Evolutionary conservation across 2,797 vertebrate species (phyloP).

Genomic region (Philypnodon macrostomus): DNA sequence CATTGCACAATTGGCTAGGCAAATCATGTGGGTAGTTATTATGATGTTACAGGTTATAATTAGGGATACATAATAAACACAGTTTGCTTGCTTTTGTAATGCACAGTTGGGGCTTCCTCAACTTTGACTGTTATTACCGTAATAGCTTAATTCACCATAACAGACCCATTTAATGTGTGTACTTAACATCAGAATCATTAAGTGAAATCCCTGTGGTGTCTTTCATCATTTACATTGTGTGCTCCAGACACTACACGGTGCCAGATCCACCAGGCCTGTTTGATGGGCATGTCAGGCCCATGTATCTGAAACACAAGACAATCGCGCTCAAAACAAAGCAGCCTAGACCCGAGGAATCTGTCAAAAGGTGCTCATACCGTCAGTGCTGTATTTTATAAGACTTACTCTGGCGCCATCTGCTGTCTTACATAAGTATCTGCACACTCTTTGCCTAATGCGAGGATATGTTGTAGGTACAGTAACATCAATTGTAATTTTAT

Average conservation of each 20-base stretch:
- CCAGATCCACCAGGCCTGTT: no score
- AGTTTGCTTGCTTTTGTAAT: slow-evolving; percentile 29
- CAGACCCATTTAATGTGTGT: slow-evolving; percentile 7
- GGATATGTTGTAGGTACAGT: slow-evolving; percentile 6
- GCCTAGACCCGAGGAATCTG: no score
- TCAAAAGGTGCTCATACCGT: no score
- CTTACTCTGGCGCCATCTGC: slow-evolving; percentile 62
- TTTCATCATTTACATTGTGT: slow-evolving; percentile 15
- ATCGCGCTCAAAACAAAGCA: slow-evolving; percentile 15
- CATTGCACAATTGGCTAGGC: slow-evolving; percentile 30
- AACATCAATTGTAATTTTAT: slow-evolving; percentile 3
- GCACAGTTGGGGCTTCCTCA: slow-evolving; percentile 10
- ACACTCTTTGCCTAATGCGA: slow-evolving; percentile 17
- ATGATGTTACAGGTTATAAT: slow-evolving; percentile 44
- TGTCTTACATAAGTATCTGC: slow-evolving; percentile 46
- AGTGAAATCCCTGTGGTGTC: slow-evolving; percentile 10
- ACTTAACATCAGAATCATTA: slow-evolving; percentile 2
- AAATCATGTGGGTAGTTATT: slow-evolving; percentile 41
- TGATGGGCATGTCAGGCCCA: no score
- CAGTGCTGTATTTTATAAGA: slow-evolving; percentile 36
- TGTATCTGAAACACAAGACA: no score
- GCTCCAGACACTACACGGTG: no score
- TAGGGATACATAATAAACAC: slow-evolving; percentile 41
- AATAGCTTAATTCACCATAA: slow-evolving; percentile 25
- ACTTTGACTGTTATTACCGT: slow-evolving; percentile 27